A percentile compares a stretch with the other conserved stretches of the same genome.
Evolutionary conservation across 2,888 invertebrate species (phyloP).

Genomic region (Allygus modestus): DNA sequence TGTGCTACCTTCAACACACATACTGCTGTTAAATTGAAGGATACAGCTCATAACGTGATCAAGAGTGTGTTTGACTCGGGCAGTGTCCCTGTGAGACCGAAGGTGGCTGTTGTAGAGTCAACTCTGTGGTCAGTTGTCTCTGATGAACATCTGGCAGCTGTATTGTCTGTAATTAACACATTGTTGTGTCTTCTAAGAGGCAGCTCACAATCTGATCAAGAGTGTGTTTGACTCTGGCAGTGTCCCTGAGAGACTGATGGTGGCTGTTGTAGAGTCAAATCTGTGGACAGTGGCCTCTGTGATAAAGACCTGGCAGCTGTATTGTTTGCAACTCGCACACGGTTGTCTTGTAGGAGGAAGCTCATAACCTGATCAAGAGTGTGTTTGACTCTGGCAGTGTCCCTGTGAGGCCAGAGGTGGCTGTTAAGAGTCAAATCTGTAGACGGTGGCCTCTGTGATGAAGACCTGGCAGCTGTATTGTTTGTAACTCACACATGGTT

Average conservation of each 20-base stretch:
- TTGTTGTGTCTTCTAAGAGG: slow-evolving; percentile 12
- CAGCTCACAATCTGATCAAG: slow-evolving; percentile 40
- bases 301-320: slow-evolving; percentile 48
- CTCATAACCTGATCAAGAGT: slow-evolving; percentile 33
- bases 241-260: slow-evolving; percentile 40
- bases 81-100: too few species aligned
- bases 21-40: too few species aligned
- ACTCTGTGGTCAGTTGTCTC: too few species aligned
- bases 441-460: slow-evolving; percentile 57
- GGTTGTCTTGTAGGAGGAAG: slow-evolving; percentile 29
- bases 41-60: too few species aligned
- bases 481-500: slow-evolving; percentile 7
- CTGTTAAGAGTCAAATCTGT: slow-evolving; percentile 50
- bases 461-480: slow-evolving; percentile 46
- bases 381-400: slow-evolving; percentile 24
- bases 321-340: slow-evolving; percentile 37
- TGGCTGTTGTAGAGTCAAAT: slow-evolving; percentile 47
- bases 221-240: slow-evolving; percentile 14
- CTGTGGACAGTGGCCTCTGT: slow-evolving; percentile 59
- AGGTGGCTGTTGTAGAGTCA: too few species aligned
- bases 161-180: too few species aligned
- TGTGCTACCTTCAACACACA: slow-evolving; percentile 21
- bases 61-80: too few species aligned
- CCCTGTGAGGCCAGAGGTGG: slow-evolving; percentile 50
- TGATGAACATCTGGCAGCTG: neutral